Conservation (phyloP, 2,888 invertebrate genomes). For the Digitonthophagus gazella region DNA sequence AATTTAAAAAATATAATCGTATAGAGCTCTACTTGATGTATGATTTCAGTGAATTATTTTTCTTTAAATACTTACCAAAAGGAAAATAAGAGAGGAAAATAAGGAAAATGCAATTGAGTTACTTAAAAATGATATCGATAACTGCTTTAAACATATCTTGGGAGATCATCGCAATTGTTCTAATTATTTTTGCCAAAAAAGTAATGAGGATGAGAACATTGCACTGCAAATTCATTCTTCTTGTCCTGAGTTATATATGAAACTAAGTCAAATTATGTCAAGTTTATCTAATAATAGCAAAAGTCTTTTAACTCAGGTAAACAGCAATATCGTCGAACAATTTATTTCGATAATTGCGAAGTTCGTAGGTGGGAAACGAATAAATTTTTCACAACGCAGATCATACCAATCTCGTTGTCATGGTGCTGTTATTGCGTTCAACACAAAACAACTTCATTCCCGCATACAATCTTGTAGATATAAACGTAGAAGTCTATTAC, state of each 20-base stretch:
- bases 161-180: background rate
- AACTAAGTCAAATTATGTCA: background rate
- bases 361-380: background rate
- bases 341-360: background rate
- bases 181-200: background rate
- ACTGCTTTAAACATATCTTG: background rate
- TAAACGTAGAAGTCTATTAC: background rate
- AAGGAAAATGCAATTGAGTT: background rate
- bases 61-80: too few relatives aligned
- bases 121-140: background rate
- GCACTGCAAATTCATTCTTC: background rate
- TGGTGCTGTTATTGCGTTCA: background rate
- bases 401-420: conserved; percentile 1
- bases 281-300: background rate
- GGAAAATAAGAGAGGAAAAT: conserved; percentile 4
- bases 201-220: background rate
- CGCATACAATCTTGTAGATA: background rate
- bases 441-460: background rate
- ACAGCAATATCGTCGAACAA: conserved; percentile 1
- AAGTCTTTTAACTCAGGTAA: background rate
- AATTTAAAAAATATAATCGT: too few relatives aligned
- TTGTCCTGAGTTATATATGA: background rate
- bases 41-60: too few relatives aligned
- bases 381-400: background rate
- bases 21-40: too few relatives aligned